Conservation (phyloP, 2,113 vertebrate genomes). For the Scortum barcoo region DNA sequence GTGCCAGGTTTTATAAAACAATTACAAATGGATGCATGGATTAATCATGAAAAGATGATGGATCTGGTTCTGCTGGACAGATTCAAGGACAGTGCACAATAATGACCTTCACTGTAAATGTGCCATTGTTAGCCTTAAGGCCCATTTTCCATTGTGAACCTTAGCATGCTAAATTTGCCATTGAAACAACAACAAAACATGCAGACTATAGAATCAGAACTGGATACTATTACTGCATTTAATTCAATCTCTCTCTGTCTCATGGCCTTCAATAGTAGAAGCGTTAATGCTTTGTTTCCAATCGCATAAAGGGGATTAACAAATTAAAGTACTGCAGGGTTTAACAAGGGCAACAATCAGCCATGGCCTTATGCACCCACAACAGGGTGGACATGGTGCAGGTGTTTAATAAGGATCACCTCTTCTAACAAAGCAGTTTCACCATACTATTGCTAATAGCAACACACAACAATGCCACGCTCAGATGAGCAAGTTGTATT, state of each 20-base stretch:
- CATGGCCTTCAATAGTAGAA: not conserved
- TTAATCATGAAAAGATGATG: not conserved
- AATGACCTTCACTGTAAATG: too few species aligned
- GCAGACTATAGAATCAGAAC: too few species aligned
- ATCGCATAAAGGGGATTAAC: slow-evolving; percentile 12
- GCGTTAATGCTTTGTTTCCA: slow-evolving; percentile 3
- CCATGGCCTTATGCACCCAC: not conserved
- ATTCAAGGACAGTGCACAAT: too few species aligned
- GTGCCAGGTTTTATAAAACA: not conserved
- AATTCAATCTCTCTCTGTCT: not conserved
- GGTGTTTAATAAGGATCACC: not conserved
- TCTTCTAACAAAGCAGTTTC: slow-evolving; percentile 3
- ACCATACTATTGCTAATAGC: not conserved
- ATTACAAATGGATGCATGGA: not conserved
- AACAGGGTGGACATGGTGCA: not conserved
- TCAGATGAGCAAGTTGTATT: not conserved
- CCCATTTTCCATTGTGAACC: too few species aligned
- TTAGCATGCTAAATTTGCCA: too few species aligned
- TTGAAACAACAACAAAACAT: too few species aligned
- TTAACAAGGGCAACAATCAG: not conserved
- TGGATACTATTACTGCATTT: not conserved
- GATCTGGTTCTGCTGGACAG: not conserved
- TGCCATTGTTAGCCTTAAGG: too few species aligned
- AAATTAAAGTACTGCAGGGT: not conserved
- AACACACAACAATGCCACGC: not conserved